A percentile compares a stretch with the other conserved stretches of the same genome.
These are phyloP conservation scores for Globicephala melas DNA, from an alignment of 2,113 vertebrate genomes.

Conservation along the genomic window DNA sequence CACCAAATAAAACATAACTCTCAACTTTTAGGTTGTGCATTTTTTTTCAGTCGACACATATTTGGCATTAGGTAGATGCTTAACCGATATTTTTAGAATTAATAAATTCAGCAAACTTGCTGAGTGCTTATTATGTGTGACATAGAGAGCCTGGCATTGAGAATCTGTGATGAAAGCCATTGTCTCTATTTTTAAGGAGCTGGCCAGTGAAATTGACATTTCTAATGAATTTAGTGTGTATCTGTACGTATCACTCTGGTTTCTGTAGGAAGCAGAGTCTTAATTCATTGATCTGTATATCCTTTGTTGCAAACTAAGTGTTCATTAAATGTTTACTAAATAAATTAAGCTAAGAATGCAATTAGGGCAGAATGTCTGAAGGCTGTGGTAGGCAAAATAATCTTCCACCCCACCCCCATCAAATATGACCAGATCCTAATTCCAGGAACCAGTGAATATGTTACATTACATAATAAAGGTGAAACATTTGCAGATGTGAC, in stretches of 20 bases:
- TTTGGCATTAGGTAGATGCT: not conserved
- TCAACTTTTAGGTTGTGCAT: not conserved
- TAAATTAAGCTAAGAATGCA: not conserved
- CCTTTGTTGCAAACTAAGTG: not conserved
- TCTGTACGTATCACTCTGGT: not conserved
- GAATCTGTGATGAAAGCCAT: not conserved
- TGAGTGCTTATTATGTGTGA: not conserved
- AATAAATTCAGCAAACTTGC: not conserved
- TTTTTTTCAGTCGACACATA: not conserved
- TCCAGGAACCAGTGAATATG: not conserved
- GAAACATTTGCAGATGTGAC: not conserved
- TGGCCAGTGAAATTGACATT: not conserved
- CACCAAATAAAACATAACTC: not conserved
- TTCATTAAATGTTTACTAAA: not conserved
- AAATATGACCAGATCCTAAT: not conserved
- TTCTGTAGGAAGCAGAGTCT: not conserved
- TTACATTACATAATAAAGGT: not conserved
- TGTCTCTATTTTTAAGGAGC: not conserved
- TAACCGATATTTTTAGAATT: not conserved
- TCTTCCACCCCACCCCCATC: too few species aligned
- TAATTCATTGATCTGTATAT: not conserved
- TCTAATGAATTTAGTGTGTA: not conserved
- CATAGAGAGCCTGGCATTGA: not conserved
- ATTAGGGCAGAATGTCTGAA: not conserved
- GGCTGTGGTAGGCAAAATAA: not conserved